Percentiles rank a stretch among this genome's conserved stretches.
phyloP scores from a whole-genome alignment of 2,113 vertebrate species.

The Rhagologus leucostigma region DNA sequence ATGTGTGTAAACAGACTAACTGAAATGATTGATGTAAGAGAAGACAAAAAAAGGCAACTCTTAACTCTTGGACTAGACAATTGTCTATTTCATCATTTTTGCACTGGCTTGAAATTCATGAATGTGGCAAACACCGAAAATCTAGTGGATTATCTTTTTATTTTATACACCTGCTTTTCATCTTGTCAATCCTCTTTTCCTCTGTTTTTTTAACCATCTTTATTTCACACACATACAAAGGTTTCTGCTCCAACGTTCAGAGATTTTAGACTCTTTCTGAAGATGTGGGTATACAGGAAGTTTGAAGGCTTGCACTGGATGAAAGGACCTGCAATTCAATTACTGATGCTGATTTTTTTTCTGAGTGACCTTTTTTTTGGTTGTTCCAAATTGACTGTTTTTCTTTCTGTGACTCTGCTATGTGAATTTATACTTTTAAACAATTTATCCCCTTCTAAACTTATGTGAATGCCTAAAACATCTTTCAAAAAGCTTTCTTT shows the following conservation, averaged over 20 bases:
- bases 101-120: neutral
- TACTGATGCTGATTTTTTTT: neutral
- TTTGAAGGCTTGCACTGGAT: neutral
- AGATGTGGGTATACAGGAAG: neutral
- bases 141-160: neutral
- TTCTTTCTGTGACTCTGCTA: neutral
- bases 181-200: neutral
- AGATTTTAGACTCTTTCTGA: neutral
- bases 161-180: neutral
- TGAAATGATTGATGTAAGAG: neutral
- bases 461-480: neutral
- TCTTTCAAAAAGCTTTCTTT: neutral
- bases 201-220: neutral
- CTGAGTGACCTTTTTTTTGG: neutral
- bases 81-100: neutral
- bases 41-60: neutral
- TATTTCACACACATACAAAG: neutral
- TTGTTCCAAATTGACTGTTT: neutral
- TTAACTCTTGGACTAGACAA: neutral
- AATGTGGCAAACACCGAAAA: neutral
- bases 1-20: neutral
- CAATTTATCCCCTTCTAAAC: neutral
- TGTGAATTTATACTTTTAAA: neutral
- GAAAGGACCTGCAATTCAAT: neutral
- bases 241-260: fast-evolving